Evolutionary conservation across 2,797 vertebrate species (phyloP), one percentile per base, ranked within the genome.

Genomic region (Anguilla anguilla): DNA sequence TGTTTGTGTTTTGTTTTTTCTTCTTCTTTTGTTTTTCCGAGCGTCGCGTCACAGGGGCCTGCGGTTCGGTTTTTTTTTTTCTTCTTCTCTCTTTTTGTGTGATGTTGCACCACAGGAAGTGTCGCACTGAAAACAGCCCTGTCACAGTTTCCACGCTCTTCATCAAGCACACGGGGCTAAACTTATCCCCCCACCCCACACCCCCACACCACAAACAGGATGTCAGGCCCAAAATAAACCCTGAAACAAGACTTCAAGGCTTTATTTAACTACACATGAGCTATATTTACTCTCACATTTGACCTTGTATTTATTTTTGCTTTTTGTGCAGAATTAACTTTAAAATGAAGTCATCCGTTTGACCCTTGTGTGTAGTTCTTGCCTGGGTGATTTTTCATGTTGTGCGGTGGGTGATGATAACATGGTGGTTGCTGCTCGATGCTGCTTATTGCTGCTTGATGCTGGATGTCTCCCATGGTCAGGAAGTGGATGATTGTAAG

Each of bases 101-200:
- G 93, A 92, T 91, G 91, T 89, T 87, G 91, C 89, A 91, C 22
- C 92, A 95, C 95, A 96, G 96, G 96, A 97, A 97, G 94, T 93
- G 92, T 95, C 93, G 90, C 94, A 94, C 92, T 90, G 95, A 96
- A 95, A 96, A 96, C 96, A 96, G 94, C 94, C 95, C 93, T 90
- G 95, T 96, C 96, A 96, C 94, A 95, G 94, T 97, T 97, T 97
- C 96, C 96, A 96, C 90, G 89, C 94, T 92, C 93, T 92, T 94
- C 92, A 91, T 77, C 90, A 91, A 93, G 96, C 95, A 92, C 94
- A 94, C 25, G 87, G 35, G 91, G 91, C 95, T 96, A 96, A 95
- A 96, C 95, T 95, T 96, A 96, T 95, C 90, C 87, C 83, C 89
- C 85, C 84, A 86, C 87, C 35, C 35, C 35, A 35, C 35, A 35